A percentile compares a stretch with the other conserved stretches of the same genome.
phyloP scores from a whole-genome alignment of 2,113 vertebrate genomes.

The Hydrolagus affinis region DNA sequence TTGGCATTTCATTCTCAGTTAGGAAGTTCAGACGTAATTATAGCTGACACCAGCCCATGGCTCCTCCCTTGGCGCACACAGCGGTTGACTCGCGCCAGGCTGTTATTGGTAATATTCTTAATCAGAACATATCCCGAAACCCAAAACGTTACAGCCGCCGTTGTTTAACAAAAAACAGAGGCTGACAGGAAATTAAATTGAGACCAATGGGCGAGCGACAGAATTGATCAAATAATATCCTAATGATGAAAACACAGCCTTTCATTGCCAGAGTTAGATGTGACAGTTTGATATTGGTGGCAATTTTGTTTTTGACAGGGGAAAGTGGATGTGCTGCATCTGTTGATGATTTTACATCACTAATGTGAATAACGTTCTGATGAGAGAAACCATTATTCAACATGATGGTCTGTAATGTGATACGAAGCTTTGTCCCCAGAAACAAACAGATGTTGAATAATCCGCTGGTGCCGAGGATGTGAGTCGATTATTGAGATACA shows the following conservation, averaged over 20 bases:
- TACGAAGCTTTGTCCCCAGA: background rate
- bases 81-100: constrained; percentile 51
- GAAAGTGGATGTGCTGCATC: background rate
- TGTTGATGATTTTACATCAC: background rate
- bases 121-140: constrained; percentile 66
- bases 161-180: constrained; percentile 42
- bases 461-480: background rate
- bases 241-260: constrained; percentile 45
- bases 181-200: constrained; percentile 65
- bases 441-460: background rate
- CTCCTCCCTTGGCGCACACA: constrained; percentile 53
- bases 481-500: background rate
- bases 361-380: background rate
- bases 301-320: background rate
- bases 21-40: constrained; percentile 59
- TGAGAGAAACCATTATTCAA: background rate
- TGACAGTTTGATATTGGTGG: background rate
- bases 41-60: constrained; percentile 55
- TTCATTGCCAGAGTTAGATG: background rate
- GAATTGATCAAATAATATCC: constrained; percentile 44
- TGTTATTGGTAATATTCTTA: constrained; percentile 70
- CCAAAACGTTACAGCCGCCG: constrained; percentile 58
- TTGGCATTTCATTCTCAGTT: constrained; percentile 67
- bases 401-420: background rate
- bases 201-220: constrained; percentile 53